These are phyloP conservation scores for Adelosebastes latens DNA, from an alignment of 2,797 vertebrate species.

Conservation along the genomic window DNA sequence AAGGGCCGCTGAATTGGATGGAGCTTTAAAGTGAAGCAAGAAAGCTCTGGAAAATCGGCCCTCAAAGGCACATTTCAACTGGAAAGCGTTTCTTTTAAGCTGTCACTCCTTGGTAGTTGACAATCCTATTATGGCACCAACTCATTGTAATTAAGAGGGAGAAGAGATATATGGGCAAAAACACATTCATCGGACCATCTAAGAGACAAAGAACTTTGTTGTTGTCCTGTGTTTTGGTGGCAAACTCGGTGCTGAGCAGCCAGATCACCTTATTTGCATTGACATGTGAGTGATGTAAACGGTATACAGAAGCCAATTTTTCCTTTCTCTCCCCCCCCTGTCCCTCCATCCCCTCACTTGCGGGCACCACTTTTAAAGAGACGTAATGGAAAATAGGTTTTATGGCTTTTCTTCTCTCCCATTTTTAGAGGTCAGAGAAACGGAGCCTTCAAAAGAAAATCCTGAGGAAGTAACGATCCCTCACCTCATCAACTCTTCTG, in stretches of 20 bases:
- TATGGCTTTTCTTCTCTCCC: slow-evolving; percentile 77
- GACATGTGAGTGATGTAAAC: slow-evolving; percentile 79
- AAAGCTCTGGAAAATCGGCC: slow-evolving; percentile 88
- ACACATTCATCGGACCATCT: slow-evolving; percentile 72
- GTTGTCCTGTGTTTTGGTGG: slow-evolving; percentile 64
- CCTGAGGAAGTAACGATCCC: slow-evolving; percentile 70
- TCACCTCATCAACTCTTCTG: slow-evolving; percentile 72
- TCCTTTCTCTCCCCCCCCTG: slow-evolving; percentile 20
- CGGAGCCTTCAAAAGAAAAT: slow-evolving; percentile 76
- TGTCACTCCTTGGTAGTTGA: slow-evolving; percentile 83
- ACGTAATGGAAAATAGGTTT: slow-evolving; percentile 82
- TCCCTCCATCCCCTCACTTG: slow-evolving; percentile 61
- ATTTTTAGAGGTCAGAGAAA: slow-evolving; percentile 72
- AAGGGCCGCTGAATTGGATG: slow-evolving; percentile 85
- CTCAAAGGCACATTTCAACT: slow-evolving; percentile 88
- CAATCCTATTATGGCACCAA: slow-evolving; percentile 88
- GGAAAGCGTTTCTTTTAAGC: slow-evolving; percentile 87
- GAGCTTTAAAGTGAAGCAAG: slow-evolving; percentile 87
- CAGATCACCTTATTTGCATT: slow-evolving; percentile 75
- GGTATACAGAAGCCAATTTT: slow-evolving; percentile 73
- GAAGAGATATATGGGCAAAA: slow-evolving; percentile 76
- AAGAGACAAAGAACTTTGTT: slow-evolving; percentile 73
- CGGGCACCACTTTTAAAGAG: slow-evolving; percentile 72
- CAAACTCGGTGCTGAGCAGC: slow-evolving; percentile 58
- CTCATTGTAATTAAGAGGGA: slow-evolving; percentile 85